phyloP scores from a whole-genome alignment of 2,113 vertebrate genomes.

The Helogale parvula region DNA sequence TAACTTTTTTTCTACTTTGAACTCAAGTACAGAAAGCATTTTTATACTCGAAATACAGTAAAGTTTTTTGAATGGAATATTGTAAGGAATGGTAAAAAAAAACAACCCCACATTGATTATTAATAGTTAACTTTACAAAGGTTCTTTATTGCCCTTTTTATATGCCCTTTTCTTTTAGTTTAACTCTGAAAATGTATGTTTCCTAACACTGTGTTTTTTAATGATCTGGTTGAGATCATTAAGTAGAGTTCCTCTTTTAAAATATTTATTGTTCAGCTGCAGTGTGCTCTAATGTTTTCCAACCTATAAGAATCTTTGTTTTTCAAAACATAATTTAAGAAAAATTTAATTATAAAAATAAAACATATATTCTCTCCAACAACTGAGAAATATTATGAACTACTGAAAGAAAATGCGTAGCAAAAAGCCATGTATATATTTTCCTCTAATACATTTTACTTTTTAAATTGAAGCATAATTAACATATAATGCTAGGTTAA shows the following conservation, averaged over 20 bases:
- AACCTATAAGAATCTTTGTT: background rate
- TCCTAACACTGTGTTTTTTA: background rate
- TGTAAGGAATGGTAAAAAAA: background rate
- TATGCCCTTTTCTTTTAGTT: background rate
- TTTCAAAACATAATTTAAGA: background rate
- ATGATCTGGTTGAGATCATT: background rate
- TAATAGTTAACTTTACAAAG: background rate
- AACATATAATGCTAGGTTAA: background rate
- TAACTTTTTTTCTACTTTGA: background rate
- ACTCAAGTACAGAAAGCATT: background rate
- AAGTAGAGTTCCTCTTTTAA: conserved; percentile 1
- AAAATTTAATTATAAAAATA: background rate
- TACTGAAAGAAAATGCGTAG: background rate
- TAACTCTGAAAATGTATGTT: background rate
- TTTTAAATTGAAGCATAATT: background rate
- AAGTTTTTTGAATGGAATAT: background rate
- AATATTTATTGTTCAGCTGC: background rate
- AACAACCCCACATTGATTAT: background rate
- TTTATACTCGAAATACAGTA: background rate
- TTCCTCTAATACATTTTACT: background rate
- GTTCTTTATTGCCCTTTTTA: background rate
- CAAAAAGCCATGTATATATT: background rate
- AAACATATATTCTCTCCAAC: background rate
- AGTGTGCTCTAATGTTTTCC: conserved; percentile 8
- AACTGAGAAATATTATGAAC: background rate